Evolutionary conservation across 2,113 vertebrate species (phyloP).

Genomic region (Dromaius novaehollandiae): DNA sequence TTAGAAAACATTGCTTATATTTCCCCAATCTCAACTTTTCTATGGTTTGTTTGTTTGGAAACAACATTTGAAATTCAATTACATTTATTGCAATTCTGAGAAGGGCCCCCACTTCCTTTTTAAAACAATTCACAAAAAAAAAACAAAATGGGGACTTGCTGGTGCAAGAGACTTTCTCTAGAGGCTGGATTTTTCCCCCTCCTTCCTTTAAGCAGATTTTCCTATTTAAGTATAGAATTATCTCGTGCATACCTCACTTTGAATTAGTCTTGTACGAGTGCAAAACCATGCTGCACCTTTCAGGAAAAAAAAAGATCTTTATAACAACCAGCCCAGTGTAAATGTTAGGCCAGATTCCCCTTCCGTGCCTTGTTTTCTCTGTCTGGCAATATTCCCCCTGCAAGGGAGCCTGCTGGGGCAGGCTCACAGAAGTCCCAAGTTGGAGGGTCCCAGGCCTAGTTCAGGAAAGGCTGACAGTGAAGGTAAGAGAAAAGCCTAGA

Average conservation of each 20-base stretch:
- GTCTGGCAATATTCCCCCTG: neutral
- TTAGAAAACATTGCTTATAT: slow-evolving; percentile 13
- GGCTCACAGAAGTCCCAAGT: neutral
- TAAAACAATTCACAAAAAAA: neutral
- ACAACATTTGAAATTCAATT: slow-evolving; percentile 45
- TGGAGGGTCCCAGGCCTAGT: neutral
- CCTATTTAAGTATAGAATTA: neutral
- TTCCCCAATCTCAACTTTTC: slow-evolving; percentile 7
- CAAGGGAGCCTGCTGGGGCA: neutral
- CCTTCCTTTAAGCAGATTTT: neutral
- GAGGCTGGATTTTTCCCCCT: neutral
- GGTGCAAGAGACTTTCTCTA: neutral
- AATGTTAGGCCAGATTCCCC: neutral
- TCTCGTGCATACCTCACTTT: neutral
- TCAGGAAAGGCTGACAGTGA: neutral
- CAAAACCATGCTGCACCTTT: neutral
- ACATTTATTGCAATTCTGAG: neutral
- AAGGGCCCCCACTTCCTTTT: slow-evolving; percentile 17
- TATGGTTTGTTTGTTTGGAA: slow-evolving; percentile 45
- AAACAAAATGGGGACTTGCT: neutral
- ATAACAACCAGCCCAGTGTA: neutral
- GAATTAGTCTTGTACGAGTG: neutral
- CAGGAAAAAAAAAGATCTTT: neutral
- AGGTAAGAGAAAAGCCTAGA: no score
- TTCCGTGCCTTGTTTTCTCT: neutral